phyloP scores from a whole-genome alignment of 2,113 vertebrate genomes.

The Hyla sarda region DNA sequence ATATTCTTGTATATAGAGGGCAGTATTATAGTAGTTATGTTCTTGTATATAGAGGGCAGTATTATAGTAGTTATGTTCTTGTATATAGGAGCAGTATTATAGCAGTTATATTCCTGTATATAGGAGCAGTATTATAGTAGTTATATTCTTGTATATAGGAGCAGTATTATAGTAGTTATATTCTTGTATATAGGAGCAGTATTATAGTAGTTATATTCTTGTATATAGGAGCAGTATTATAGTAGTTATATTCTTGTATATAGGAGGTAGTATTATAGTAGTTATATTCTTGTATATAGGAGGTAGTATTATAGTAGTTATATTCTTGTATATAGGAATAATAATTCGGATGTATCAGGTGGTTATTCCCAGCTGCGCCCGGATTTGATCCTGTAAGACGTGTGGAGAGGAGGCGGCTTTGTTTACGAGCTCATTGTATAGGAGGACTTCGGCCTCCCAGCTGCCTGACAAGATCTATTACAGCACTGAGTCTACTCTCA shows the following conservation, averaged over 20 bases:
- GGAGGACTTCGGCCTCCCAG: constrained; percentile 16
- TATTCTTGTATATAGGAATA: neutral
- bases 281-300: constrained; percentile 8
- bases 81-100: too few relatives aligned
- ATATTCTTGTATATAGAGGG: too few relatives aligned
- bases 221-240: neutral
- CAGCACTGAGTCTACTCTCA: constrained; percentile 16
- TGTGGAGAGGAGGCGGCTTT: neutral
- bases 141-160: constrained; percentile 7
- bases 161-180: too few relatives aligned
- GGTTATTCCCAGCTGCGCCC: neutral
- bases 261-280: constrained; percentile 8
- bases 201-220: too few relatives aligned
- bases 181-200: too few relatives aligned
- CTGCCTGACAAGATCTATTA: constrained; percentile 7
- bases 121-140: neutral
- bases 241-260: constrained; percentile 10
- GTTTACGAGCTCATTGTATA: constrained; percentile 20
- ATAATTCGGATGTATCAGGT: neutral
- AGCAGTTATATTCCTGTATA: too few relatives aligned
- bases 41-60: too few relatives aligned
- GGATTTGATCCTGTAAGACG: neutral
- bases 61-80: too few relatives aligned
- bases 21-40: too few relatives aligned
- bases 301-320: neutral